Evolutionary conservation across 2,113 vertebrate genomes (phyloP).

Genomic region (Ginglymostoma cirratum): DNA sequence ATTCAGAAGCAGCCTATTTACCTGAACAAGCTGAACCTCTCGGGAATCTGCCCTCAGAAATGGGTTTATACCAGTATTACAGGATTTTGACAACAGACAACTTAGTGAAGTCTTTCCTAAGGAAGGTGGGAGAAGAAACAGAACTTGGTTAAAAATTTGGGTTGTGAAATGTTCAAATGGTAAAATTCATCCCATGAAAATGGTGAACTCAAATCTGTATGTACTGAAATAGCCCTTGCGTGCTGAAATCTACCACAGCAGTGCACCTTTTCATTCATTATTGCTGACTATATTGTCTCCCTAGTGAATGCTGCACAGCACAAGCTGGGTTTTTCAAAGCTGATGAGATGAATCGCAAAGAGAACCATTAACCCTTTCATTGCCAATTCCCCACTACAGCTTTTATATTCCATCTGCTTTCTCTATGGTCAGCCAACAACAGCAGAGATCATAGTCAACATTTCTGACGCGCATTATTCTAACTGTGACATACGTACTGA

Average conservation of each 20-base stretch:
- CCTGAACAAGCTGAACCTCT: not conserved
- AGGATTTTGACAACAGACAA: not conserved
- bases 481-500: not conserved
- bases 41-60: not conserved
- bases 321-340: not conserved
- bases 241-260: conserved; percentile 4
- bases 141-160: not conserved
- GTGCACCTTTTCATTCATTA: conserved; percentile 33
- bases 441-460: not conserved
- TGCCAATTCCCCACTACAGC: not conserved
- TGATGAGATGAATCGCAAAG: not conserved
- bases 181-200: not conserved
- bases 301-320: not conserved
- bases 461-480: not conserved
- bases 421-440: not conserved
- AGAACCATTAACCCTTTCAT: not conserved
- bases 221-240: not conserved
- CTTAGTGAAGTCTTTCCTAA: not conserved
- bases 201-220: not conserved
- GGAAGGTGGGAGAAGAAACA: not conserved
- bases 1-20: not conserved
- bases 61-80: not conserved
- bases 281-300: conserved; percentile 33
- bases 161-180: not conserved
- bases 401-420: not conserved